Base-by-base conservation (phyloP, 2,113 vertebrate genomes). In the Astur gentilis region DNA sequence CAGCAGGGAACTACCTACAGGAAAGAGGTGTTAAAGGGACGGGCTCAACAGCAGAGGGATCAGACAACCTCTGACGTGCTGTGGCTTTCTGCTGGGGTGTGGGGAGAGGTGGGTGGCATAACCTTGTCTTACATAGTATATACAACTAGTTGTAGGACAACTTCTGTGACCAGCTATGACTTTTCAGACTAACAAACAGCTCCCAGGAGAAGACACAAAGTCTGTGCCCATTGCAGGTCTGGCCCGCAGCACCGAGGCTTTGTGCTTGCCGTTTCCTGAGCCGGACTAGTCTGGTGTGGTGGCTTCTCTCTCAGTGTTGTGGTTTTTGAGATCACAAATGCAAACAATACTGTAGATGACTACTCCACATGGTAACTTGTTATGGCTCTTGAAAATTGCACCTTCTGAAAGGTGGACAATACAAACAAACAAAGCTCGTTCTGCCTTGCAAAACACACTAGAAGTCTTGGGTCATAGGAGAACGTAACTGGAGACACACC, bases 341-440 rank as follows among this genome's bases (percentile, higher is more conserved):
- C 42, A 62, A 79, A 55, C 52, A 21, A 26, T 58, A 34, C 78
- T 18, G 13, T 1, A 31, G 85, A 58, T 45, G 70, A 83, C 76
- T 87, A 3, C 90, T 52, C 91, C 85, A 54, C 62, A 66, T 1
- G 0, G 49, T 64, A 11, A 58, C 91, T 94, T 4, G 3, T 69
- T 79, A 15, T 55, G 77, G n/a, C 84, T 91, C 78, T 58, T 73
- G 91, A 31, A 90, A 91, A 91, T 79, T 44, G 57, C 66, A 55
- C 73, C 91, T 83, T 47, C 71, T 78, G 66, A 49, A 60, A 85
- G 62, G 84, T 67, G 87, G 92, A 61, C 82, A 29, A 4, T 72
- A 14, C 60, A 93, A 78, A 40, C 75, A 90, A 93, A 87, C 78
- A 79, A 38, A 67, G 62, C 82, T 77, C 1, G 0, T 13, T 91